Base-by-base conservation (phyloP, 2,888 invertebrate genomes). In the Acanthosepion esculentum region DNA sequence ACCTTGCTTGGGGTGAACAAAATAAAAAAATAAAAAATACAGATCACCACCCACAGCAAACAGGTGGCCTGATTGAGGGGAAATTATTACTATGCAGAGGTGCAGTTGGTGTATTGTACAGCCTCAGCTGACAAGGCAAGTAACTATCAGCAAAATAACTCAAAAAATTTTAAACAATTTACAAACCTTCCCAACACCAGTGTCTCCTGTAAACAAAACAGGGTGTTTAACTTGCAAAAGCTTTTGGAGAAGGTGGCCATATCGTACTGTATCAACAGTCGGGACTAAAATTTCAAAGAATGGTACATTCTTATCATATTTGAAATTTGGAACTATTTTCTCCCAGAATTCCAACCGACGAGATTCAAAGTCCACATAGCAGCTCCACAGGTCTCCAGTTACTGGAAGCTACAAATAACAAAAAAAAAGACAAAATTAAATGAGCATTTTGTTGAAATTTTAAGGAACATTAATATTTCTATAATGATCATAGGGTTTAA, bases 251-350 rank as follows among this genome's bases (percentile, higher is more conserved):
- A 99, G 97, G 97, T 98, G 99, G 95, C 99, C 98, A 97, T 98
- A 99, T 96, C 99, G 98, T 0, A 99, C 98, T 0, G 99, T 99
- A 96, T 99, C 99, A n/a, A 98, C 98, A 0, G 99, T 99, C 0
- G 99, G 99, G 20, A 99, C 99, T 94, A 99, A 98, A 97, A 99
- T 98, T 96, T 99, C 99, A 96, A 99, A 99, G 97, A 99, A 99
- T 1, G 99, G 98, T 53, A 98, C 97, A 1, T 98, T 98, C 29
- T 98, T 97, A 96, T 98, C 98, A 96, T 98, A 99, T 6, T 97
- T 95, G 97, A 99, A 99, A 1, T 97, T 96, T 0, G 99, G 98
- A 95, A 98, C 98, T 78, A 99, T 98, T 94, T 98, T 98, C n/a
- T 98, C 98, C 99, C 99, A 99, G 18, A 98, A 97, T 96, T 98